Conservation (phyloP, 1,140 invertebrate genomes). For the Radopholus similis region DNA sequence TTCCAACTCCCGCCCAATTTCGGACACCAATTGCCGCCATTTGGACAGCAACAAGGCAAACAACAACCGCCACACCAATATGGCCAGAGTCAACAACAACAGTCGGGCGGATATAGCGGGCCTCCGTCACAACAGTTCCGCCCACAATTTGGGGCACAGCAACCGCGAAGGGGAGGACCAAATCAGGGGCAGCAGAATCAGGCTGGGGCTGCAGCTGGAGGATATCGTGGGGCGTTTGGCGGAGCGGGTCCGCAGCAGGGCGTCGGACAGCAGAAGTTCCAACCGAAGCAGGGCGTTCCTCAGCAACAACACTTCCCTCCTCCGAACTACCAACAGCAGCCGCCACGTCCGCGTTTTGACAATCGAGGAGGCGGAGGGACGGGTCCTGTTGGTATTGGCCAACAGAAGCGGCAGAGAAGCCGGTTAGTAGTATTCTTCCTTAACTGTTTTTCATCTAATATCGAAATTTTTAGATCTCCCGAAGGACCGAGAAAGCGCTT, state of each 20-base stretch:
- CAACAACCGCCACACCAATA: background rate
- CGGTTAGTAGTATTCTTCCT: background rate
- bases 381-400: too few species aligned
- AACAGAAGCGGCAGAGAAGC: slow-evolving; percentile 4
- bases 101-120: background rate
- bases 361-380: background rate
- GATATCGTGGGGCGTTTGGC: background rate
- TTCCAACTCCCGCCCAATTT: too few species aligned
- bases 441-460: background rate
- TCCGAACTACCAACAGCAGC: background rate
- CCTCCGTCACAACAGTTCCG: slow-evolving; percentile 1
- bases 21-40: too few species aligned
- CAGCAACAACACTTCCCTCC: slow-evolving; percentile 7
- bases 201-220: background rate
- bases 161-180: background rate
- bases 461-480: background rate
- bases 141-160: background rate
- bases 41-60: background rate
- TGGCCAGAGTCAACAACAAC: background rate
- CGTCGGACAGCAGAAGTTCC: too few species aligned
- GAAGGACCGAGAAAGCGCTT: slow-evolving; percentile 6
- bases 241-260: background rate
- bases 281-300: background rate
- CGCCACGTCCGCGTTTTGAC: background rate
- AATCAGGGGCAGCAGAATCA: background rate